Evolutionary conservation across 2,113 vertebrate genomes (phyloP), one percentile per base, ranked within the genome.

Genomic region (Echinops telfairi): DNA sequence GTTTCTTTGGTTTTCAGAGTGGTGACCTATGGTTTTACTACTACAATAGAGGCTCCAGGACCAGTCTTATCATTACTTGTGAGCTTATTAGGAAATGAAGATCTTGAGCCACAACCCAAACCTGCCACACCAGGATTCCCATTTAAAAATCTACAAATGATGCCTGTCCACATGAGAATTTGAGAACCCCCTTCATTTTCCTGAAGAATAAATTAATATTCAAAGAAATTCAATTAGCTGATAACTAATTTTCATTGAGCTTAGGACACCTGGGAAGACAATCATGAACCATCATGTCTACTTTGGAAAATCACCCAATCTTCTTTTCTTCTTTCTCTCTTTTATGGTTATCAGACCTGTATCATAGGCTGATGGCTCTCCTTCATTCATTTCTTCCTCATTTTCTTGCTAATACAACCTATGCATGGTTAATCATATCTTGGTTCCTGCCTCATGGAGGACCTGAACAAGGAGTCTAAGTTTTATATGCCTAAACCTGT

Each of bases 191-290:
- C 10, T 76, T 91, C 66, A 81, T 90, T 95, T 93, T 87, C 64
- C 36, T 77, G 43, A 90, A 89, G 77, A 86, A 78, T 70, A 90
- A 93, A 84, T 3, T 40, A 88, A 88, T 62, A 11, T 25, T 83
- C 27, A 78, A 92, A 83, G 36, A 68, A 43, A 91, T 64, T 5
- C 79, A 93, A 58, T 68, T 5, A 88, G 19, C 73, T 81, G 12
- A 25, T 94, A 8, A 62, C 70, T 76, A 36, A 75, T 10, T 53
- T 53, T 53, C 5, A 53, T 53, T 89, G 20, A 16, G 7, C 38
- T 43, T 71, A 36, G 27, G 14, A 77, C 16, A 94, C 31, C 6
- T 71, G 85, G 38, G 11, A 27, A 5, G 2, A 27, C 0, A 38
- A n/a, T 73, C 6, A 3, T 64, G 58, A 92, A 11, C 71, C 66